These are phyloP conservation scores for Vanessa tameamea DNA, from an alignment of 1,140 invertebrate genomes.

Conservation along the genomic window DNA sequence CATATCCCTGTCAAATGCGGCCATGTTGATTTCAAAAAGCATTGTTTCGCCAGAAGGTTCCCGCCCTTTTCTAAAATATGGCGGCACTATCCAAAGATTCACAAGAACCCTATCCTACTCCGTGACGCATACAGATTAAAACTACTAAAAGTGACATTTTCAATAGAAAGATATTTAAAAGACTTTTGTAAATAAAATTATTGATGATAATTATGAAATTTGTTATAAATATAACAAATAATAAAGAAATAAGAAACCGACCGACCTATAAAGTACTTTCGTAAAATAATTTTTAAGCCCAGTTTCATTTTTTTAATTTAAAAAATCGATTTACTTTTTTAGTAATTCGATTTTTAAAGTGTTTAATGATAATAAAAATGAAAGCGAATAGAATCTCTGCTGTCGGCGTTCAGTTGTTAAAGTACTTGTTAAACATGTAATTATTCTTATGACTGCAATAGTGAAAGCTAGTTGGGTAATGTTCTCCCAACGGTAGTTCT, in stretches of 20 bases:
- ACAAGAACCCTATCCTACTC: neutral
- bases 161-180: too few species aligned
- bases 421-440: slow-evolving; percentile 30
- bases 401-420: slow-evolving; percentile 1
- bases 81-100: slow-evolving; percentile 27
- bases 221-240: too few species aligned
- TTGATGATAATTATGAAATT: too few species aligned
- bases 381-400: neutral
- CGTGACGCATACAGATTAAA: neutral
- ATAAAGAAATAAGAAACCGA: too few species aligned
- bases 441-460: slow-evolving; percentile 28
- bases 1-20: slow-evolving; percentile 13
- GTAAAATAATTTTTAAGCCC: too few species aligned
- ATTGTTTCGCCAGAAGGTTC: slow-evolving; percentile 31
- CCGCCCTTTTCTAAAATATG: slow-evolving; percentile 40
- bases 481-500: slow-evolving; percentile 34
- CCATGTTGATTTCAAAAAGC: slow-evolving; percentile 39
- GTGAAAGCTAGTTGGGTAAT: slow-evolving; percentile 39
- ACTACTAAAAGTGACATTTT: neutral
- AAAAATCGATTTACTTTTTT: too few species aligned
- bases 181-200: too few species aligned
- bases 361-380: neutral
- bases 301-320: too few species aligned
- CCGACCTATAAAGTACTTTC: too few species aligned
- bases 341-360: neutral